Evolutionary conservation across 2,113 vertebrate genomes (phyloP).

Genomic region (Sitta europaea): DNA sequence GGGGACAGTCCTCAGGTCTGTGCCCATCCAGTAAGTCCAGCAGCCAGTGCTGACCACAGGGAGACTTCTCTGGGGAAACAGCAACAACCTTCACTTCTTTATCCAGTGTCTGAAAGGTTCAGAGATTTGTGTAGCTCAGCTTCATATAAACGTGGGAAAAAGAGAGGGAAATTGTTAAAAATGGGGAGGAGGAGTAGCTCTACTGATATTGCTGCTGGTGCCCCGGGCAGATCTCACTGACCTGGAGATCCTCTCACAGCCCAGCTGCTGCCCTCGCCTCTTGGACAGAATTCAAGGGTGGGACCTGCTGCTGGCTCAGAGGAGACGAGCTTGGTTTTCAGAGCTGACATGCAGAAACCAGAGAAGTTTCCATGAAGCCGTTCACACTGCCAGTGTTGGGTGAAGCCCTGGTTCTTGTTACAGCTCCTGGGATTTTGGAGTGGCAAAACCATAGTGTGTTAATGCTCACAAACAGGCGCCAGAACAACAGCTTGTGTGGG

Average conservation of each 20-base stretch:
- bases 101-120: background rate
- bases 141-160: background rate
- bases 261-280: rapidly evolving
- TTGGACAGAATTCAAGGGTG: background rate
- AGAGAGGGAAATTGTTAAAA: background rate
- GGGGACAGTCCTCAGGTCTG: no score
- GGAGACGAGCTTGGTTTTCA: background rate
- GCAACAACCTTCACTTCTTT: background rate
- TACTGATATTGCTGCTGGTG: rapidly evolving
- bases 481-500: background rate
- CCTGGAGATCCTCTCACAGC: background rate
- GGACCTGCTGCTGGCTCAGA: background rate
- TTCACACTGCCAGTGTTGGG: background rate
- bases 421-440: background rate
- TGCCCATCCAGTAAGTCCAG: background rate
- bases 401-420: background rate
- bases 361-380: background rate
- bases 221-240: background rate
- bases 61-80: rapidly evolving
- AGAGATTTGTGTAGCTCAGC: background rate
- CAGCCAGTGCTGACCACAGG: background rate
- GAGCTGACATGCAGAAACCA: background rate
- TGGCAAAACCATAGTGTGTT: background rate
- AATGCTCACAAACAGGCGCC: background rate
- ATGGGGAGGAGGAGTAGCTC: background rate